Conservation (phyloP, 1,140 invertebrate species). For the Drosophila ercepeae region DNA sequence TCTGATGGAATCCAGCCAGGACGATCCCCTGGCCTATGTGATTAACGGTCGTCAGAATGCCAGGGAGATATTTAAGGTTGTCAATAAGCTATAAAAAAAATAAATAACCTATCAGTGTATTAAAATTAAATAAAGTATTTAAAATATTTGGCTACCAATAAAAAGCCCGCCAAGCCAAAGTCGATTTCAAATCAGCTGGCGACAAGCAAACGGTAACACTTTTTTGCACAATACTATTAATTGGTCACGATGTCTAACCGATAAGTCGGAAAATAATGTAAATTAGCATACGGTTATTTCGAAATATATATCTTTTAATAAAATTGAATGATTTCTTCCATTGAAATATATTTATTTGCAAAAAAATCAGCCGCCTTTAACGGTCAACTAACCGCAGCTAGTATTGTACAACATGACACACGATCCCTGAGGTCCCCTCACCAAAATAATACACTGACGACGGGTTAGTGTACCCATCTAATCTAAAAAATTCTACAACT, state of each 20-base stretch:
- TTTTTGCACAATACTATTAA: not conserved
- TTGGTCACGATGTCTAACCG: not conserved
- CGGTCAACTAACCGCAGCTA: not conserved
- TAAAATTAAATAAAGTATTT: not conserved
- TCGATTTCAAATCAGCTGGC: not conserved
- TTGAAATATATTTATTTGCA: not conserved
- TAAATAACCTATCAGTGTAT: not conserved
- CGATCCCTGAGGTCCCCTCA: too few relatives aligned
- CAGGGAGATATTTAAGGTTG: conserved; percentile 52
- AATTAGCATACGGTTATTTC: too few relatives aligned
- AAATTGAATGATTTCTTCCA: not conserved
- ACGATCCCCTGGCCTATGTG: conserved; percentile 79
- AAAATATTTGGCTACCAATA: not conserved
- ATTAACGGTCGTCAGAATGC: conserved; percentile 57
- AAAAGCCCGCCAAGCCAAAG: not conserved
- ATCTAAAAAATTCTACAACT: too few relatives aligned
- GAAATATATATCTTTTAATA: too few relatives aligned
- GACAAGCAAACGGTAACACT: not conserved
- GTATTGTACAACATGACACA: not conserved
- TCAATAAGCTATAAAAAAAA: conserved; percentile 39
- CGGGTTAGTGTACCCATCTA: too few relatives aligned
- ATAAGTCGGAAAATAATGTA: not conserved
- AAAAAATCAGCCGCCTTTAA: too few relatives aligned
- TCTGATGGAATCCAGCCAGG: conserved; percentile 76
- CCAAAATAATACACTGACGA: too few relatives aligned